Evolutionary conservation across 1,140 invertebrate species (phyloP).

Genomic region (Orius insidiosus): DNA sequence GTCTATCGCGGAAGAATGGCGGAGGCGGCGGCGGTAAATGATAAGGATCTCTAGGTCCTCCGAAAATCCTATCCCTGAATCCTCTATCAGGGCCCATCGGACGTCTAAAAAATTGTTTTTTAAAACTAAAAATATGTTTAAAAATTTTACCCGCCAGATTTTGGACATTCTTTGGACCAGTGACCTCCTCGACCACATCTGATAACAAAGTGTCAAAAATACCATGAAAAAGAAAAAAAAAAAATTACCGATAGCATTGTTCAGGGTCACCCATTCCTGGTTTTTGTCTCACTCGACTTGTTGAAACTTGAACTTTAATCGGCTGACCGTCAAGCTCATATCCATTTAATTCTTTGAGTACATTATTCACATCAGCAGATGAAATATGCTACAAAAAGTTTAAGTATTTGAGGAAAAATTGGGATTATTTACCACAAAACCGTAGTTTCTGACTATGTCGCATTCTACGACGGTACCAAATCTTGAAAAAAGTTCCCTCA

Average conservation of each 20-base stretch:
- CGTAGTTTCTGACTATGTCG: slow-evolving; percentile 81
- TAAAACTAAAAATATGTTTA: neutral
- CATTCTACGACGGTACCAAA: slow-evolving; percentile 77
- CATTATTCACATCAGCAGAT: slow-evolving; percentile 61
- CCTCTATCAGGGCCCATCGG: slow-evolving; percentile 35
- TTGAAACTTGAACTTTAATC: slow-evolving; percentile 79
- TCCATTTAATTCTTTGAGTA: slow-evolving; percentile 71
- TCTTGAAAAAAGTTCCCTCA: slow-evolving; percentile 70
- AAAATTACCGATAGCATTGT: slow-evolving; percentile 54
- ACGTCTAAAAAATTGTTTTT: slow-evolving; percentile 7
- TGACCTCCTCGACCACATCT: slow-evolving; percentile 80
- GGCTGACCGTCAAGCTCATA: slow-evolving; percentile 67
- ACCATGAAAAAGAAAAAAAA: slow-evolving; percentile 11
- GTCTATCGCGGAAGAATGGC: slow-evolving; percentile 65
- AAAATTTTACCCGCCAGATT: slow-evolving; percentile 20
- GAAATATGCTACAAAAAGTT: slow-evolving; percentile 48
- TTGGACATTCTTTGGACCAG: slow-evolving; percentile 85
- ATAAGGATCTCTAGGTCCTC: slow-evolving; percentile 59
- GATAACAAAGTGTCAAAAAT: neutral
- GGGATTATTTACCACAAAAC: too few relatives aligned
- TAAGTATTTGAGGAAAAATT: too few relatives aligned
- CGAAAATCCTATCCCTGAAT: slow-evolving; percentile 66
- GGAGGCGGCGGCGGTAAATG: slow-evolving; percentile 61
- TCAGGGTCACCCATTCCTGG: slow-evolving; percentile 90
- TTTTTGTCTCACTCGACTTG: slow-evolving; percentile 74